Evolutionary conservation across 2,797 vertebrate genomes (phyloP).

Genomic region (Chelmon rostratus): DNA sequence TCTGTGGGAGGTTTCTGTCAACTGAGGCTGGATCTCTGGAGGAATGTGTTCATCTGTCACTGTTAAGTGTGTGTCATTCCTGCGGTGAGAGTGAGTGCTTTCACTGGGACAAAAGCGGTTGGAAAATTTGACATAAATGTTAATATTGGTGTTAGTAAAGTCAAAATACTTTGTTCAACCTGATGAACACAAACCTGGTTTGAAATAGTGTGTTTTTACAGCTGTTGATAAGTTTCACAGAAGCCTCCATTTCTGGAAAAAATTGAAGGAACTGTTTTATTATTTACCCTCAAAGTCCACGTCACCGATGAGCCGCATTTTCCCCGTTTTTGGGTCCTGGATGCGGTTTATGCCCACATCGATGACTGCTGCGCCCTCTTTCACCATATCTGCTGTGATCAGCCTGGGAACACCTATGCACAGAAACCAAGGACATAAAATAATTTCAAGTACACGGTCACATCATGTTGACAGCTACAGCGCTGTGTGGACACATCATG

Average conservation of each 20-base stretch:
- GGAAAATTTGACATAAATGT: background rate
- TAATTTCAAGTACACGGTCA: rapidly evolving
- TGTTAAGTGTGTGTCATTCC: background rate
- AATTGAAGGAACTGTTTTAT: background rate
- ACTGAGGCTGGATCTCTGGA: background rate
- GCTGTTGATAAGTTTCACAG: background rate
- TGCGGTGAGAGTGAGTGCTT: background rate
- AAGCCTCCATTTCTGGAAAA: background rate
- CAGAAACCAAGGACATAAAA: constrained; percentile 1
- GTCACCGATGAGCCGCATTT: constrained; percentile 90
- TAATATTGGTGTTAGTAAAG: background rate
- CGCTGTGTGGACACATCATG: background rate
- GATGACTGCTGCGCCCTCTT: constrained; percentile 92
- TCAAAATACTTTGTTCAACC: background rate
- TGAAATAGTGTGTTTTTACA: background rate
- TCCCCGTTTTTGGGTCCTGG: constrained; percentile 88
- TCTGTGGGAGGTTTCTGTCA: background rate
- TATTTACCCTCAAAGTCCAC: constrained; percentile 94
- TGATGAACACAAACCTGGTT: no score
- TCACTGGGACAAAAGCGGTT: background rate
- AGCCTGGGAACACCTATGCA: constrained; percentile 90
- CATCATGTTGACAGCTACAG: background rate
- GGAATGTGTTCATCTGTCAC: background rate
- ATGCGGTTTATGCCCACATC: constrained; percentile 94
- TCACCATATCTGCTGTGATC: constrained; percentile 94